Evolutionary conservation across 2,113 vertebrate species (phyloP).

Genomic region (Nannobrachium achirus): DNA sequence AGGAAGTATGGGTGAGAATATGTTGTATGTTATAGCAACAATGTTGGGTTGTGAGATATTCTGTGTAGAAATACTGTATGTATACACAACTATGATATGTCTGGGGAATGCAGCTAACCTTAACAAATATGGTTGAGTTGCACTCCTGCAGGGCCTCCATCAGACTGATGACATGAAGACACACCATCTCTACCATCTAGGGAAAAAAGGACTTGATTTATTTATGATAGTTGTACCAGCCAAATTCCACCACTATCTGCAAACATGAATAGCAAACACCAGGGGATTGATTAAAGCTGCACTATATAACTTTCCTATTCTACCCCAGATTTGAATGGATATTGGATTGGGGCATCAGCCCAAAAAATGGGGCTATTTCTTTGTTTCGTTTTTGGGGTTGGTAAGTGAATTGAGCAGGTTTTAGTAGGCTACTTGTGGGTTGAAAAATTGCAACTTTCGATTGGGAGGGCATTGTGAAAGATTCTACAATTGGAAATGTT

Average conservation of each 20-base stretch:
- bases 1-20: slow-evolving; percentile 37
- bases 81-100: not conserved
- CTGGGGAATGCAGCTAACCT: slow-evolving; percentile 80
- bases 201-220: not conserved
- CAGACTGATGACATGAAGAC: slow-evolving; percentile 97
- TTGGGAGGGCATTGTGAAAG: too few relatives aligned
- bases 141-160: slow-evolving; percentile 99
- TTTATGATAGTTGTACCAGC: not conserved
- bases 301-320: too few relatives aligned
- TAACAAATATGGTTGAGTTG: slow-evolving; percentile 98
- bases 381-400: too few relatives aligned
- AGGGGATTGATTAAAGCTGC: too few relatives aligned
- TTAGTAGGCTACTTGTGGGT: too few relatives aligned
- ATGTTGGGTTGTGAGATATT: too few relatives aligned
- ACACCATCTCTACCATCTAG: slow-evolving; percentile 99
- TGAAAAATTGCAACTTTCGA: too few relatives aligned
- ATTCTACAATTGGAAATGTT: too few relatives aligned
- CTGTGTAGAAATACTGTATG: not conserved
- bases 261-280: not conserved
- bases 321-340: too few relatives aligned
- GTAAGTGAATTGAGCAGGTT: too few relatives aligned
- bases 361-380: too few relatives aligned
- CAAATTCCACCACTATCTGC: not conserved
- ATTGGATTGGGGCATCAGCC: too few relatives aligned
- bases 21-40: not conserved